phyloP scores from a whole-genome alignment of 2,888 invertebrate genomes.

The Drosophila affinis region DNA sequence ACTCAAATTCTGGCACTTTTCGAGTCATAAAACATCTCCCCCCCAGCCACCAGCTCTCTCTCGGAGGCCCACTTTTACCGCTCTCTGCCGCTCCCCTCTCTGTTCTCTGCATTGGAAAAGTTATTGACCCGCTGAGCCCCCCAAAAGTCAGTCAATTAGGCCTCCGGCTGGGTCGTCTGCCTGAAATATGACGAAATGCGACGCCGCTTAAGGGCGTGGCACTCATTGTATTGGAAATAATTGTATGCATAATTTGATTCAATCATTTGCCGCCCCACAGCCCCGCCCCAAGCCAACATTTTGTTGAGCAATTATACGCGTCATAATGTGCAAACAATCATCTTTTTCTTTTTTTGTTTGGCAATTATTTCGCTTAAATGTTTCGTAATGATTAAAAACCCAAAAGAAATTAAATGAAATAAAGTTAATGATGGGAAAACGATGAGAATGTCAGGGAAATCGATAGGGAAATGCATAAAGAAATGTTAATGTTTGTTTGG shows the following conservation, averaged over 20 bases:
- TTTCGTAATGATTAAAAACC: background rate
- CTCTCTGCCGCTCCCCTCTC: background rate
- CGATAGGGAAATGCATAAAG: background rate
- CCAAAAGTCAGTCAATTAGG: conserved; percentile 51
- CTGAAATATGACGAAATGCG: conserved; percentile 56
- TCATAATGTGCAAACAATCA: background rate
- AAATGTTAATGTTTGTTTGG: no score
- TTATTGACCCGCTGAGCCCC: conserved; percentile 61
- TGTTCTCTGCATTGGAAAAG: conserved; percentile 26
- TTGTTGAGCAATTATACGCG: background rate
- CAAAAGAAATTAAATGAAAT: background rate
- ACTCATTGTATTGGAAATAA: background rate
- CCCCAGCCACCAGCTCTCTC: background rate
- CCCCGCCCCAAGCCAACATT: background rate
- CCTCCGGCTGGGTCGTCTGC: conserved; percentile 22
- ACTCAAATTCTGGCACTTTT: background rate
- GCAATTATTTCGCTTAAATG: conserved; percentile 2
- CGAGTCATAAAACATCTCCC: no score
- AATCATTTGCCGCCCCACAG: background rate
- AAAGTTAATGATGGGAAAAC: background rate
- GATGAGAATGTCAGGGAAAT: background rate
- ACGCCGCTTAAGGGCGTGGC: conserved; percentile 16
- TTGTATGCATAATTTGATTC: background rate
- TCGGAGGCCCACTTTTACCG: no score
- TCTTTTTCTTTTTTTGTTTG: conserved; percentile 1